Percentiles rank a stretch among this genome's conserved stretches.
These are phyloP conservation scores for Coptodon bakossiorum DNA, from an alignment of 2,113 vertebrate genomes.

Conservation along the genomic window DNA sequence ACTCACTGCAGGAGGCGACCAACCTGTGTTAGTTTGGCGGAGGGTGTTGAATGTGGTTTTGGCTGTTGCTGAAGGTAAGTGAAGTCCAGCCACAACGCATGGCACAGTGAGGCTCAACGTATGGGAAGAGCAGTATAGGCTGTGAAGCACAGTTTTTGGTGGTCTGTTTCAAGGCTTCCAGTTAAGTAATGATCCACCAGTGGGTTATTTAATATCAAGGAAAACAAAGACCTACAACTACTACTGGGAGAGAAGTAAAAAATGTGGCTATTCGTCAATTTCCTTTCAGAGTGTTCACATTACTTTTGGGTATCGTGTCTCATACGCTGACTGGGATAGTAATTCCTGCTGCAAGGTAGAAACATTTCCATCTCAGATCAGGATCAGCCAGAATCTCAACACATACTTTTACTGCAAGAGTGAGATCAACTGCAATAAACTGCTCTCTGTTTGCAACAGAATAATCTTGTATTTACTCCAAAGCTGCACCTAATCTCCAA, in stretches of 20 bases:
- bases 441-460: background rate
- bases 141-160: background rate
- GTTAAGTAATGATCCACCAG: background rate
- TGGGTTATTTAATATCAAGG: background rate
- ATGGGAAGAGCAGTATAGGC: background rate
- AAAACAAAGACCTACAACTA: background rate
- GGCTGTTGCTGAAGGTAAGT: slow-evolving; percentile 33
- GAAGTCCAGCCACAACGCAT: slow-evolving; percentile 18
- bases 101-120: background rate
- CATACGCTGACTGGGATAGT: background rate
- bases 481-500: slow-evolving; percentile 15
- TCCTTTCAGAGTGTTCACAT: background rate
- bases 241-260: background rate
- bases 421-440: background rate
- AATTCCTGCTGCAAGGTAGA: background rate
- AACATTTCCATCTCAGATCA: background rate
- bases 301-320: background rate
- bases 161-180: background rate
- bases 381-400: background rate
- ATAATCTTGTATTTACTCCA: slow-evolving; percentile 3
- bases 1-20: slow-evolving; percentile 32
- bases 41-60: slow-evolving; percentile 57
- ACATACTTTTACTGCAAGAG: background rate
- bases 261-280: background rate
- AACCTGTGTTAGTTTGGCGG: slow-evolving; percentile 41